A percentile compares a stretch with the other conserved stretches of the same genome.
Evolutionary conservation across 2,888 invertebrate genomes (phyloP).

Genomic region (Phania funesta): DNA sequence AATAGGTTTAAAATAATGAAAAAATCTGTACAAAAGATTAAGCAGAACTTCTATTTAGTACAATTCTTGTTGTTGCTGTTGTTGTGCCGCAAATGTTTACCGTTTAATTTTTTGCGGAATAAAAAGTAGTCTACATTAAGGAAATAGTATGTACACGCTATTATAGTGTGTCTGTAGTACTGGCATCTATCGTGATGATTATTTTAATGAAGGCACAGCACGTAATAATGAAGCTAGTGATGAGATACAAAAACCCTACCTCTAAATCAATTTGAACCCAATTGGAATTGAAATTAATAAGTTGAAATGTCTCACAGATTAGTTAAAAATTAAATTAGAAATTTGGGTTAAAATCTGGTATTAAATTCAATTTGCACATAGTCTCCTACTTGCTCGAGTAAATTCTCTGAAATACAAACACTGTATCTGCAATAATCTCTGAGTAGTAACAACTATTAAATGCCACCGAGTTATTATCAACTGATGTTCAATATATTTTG

Average conservation of each 20-base stretch:
- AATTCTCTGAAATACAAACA: no score
- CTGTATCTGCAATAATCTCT: no score
- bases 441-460: not conserved
- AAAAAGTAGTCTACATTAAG: conserved; percentile 1
- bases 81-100: not conserved
- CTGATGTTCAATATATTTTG: no score
- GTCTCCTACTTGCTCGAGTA: no score
- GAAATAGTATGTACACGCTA: not conserved
- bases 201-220: conserved; percentile 16
- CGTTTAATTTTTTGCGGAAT: not conserved
- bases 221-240: conserved; percentile 12
- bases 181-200: conserved; percentile 36
- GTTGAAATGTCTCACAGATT: not conserved
- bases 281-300: not conserved
- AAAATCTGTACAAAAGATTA: conserved; percentile 12
- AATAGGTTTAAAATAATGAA: not conserved
- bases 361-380: no score
- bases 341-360: not conserved
- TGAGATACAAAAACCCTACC: conserved; percentile 7
- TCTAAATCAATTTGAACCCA: conserved; percentile 4
- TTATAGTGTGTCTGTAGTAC: conserved; percentile 7
- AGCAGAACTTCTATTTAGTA: not conserved
- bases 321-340: not conserved
- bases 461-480: no score
- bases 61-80: no score